Base-by-base conservation (phyloP, 2,888 invertebrate species). In the Dione juno region DNA sequence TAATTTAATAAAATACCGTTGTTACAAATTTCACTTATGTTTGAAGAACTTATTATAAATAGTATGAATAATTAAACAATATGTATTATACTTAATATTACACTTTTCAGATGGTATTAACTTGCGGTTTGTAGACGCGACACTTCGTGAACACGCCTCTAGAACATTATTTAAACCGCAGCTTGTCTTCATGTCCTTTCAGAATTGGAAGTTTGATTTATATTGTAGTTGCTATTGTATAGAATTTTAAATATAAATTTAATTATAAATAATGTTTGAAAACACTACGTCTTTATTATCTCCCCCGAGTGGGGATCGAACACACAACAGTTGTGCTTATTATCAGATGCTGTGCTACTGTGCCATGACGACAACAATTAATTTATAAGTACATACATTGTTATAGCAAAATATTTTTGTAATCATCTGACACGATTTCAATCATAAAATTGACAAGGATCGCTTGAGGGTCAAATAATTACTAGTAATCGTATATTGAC, bases 41-140 rank as follows among this genome's bases (percentile, higher is more conserved):
- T 16, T 11, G 10, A 54, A 37, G 6, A 37, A 57, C 16, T 37
- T 40, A n/a, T n/a, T n/a, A 16, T 13, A 37, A n/a, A 5, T n/a
- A 45, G 1, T 45, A 45, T 45, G 14, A 45, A n/a, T n/a, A 45
- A n/a, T n/a, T 16, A 16, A 40, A 40, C 16, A 11, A 11, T 16
- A 37, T 57, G 57, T 57, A 40, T 37, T n/a, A 54, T 57, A 57
- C 1, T 13, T 16, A 40, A 57, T 16, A 61, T 43, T 45, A 61
- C 28, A 28, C 61, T 77, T 76, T 73, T 79, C 76, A 71, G 70
- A 63, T 76, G 70, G 71, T 77, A 83, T 85, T 83, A 81, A 82
- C 77, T 83, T 86, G 88, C 79, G 87, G 87, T 86, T 84, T 78
- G 71, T 77, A 77, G 78, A 78, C 79, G 79, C 76, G 79, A 78